Conservation (phyloP, 1,140 invertebrate genomes). For the Drosophila varians region DNA sequence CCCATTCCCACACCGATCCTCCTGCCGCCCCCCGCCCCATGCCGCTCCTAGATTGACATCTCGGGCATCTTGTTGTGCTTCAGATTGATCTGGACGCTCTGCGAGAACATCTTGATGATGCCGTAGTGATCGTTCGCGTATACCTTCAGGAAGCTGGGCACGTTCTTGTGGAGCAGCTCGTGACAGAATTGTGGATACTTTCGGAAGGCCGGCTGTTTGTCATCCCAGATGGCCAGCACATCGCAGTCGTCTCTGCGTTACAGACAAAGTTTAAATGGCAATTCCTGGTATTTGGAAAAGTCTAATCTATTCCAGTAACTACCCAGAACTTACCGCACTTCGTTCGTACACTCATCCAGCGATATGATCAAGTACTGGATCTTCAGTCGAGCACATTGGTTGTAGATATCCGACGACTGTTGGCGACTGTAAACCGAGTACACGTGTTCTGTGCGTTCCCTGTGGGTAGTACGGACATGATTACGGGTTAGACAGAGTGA, state of each 20-base stretch:
- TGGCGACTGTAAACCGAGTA: constrained; percentile 82
- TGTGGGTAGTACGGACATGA: constrained; percentile 8
- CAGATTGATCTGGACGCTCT: constrained; percentile 81
- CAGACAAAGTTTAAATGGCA: too few species aligned
- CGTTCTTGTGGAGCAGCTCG: constrained; percentile 75
- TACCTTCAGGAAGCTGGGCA: constrained; percentile 80
- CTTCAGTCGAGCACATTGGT: constrained; percentile 79
- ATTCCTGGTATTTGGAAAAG: too few species aligned
- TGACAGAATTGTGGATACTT: constrained; percentile 82
- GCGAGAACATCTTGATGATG: constrained; percentile 83
- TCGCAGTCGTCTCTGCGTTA: constrained; percentile 72
- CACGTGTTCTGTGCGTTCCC: constrained; percentile 75
- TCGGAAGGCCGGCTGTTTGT: constrained; percentile 76
- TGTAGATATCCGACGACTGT: constrained; percentile 81
- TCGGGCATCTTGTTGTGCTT: constrained; percentile 82
- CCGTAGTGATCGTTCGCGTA: constrained; percentile 76
- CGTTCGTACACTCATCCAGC: constrained; percentile 72
- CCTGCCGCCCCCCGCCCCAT: neutral
- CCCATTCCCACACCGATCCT: neutral
- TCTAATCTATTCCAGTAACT: neutral
- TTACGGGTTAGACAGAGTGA: neutral
- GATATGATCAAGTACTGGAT: constrained; percentile 82
- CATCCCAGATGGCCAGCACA: constrained; percentile 78
- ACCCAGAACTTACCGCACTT: constrained; percentile 68
- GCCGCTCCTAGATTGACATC: constrained; percentile 66